These are phyloP conservation scores for Scolanthus callimorphus DNA, from an alignment of 92 coral and sea anemone species.

Conservation along the genomic window DNA sequence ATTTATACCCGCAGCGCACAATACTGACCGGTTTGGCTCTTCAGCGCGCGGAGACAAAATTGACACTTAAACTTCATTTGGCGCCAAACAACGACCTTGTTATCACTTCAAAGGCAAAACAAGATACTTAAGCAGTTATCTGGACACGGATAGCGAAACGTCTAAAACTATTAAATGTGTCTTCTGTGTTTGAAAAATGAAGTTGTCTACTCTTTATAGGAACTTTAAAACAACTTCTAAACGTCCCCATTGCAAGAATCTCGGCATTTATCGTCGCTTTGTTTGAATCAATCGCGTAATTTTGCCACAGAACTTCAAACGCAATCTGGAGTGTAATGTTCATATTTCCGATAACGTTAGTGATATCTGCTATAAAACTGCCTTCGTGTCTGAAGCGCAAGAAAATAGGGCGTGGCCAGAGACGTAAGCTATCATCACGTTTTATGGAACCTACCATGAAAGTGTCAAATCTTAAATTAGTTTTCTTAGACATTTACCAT, in stretches of 20 bases:
- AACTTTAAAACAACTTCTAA: too few species aligned
- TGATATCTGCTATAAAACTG: not conserved
- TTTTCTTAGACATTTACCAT: conserved; percentile 19
- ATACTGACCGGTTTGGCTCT: too few species aligned
- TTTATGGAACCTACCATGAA: conserved; percentile 36
- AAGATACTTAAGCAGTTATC: conserved; percentile 15
- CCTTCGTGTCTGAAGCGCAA: not conserved
- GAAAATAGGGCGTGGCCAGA: conserved; percentile 14
- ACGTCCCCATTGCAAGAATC: too few species aligned
- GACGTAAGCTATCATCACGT: conserved; percentile 34
- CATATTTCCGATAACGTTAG: not conserved
- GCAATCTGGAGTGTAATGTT: not conserved
- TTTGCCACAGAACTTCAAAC: too few species aligned
- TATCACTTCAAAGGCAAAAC: conserved; percentile 23
- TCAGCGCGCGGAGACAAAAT: conserved; percentile 13
- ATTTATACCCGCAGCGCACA: too few species aligned
- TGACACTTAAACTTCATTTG: conserved; percentile 26
- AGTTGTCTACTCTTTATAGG: too few species aligned
- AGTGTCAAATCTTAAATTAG: conserved; percentile 30
- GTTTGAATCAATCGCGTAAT: too few species aligned
- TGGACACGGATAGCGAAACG: not conserved
- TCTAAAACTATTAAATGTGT: too few species aligned
- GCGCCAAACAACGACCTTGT: conserved; percentile 37
- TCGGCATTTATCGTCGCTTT: too few species aligned
- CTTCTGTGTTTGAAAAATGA: too few species aligned